phyloP scores from a whole-genome alignment of 2,797 vertebrate species.

The Cyclopterus lumpus region DNA sequence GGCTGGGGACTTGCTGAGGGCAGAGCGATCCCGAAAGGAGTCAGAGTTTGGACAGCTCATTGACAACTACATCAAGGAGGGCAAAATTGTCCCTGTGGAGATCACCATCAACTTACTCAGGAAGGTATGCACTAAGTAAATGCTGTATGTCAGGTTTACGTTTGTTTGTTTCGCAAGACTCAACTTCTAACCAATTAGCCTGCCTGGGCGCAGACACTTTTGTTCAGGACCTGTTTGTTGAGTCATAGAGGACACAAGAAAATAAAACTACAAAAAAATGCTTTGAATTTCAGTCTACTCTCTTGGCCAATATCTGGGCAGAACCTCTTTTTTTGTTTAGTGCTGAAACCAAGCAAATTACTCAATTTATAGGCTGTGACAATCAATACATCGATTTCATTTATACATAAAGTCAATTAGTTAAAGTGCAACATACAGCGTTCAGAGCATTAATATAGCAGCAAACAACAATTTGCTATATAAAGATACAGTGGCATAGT shows the following conservation, averaged over 20 bases:
- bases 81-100: conserved; percentile 95
- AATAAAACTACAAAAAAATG: not conserved
- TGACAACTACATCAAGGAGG: conserved; percentile 92
- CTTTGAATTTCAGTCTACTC: not conserved
- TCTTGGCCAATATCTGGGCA: not conserved
- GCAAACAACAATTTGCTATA: not conserved
- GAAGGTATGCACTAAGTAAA: conserved; percentile 84
- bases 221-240: not conserved
- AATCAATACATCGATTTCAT: not conserved
- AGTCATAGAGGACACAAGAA: not conserved
- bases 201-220: not conserved
- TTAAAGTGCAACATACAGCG: not conserved
- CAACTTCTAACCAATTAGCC: not conserved
- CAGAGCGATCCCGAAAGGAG: conserved; percentile 89
- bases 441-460: not conserved
- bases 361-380: not conserved
- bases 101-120: conserved; percentile 95
- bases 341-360: not conserved
- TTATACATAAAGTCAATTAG: not conserved
- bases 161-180: not conserved
- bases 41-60: conserved; percentile 94
- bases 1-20: conserved; percentile 94
- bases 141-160: conserved; percentile 1
- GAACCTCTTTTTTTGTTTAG: not conserved
- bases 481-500: not conserved